Base-by-base conservation (phyloP, 2,888 invertebrate species). In the Papilio gigon region DNA sequence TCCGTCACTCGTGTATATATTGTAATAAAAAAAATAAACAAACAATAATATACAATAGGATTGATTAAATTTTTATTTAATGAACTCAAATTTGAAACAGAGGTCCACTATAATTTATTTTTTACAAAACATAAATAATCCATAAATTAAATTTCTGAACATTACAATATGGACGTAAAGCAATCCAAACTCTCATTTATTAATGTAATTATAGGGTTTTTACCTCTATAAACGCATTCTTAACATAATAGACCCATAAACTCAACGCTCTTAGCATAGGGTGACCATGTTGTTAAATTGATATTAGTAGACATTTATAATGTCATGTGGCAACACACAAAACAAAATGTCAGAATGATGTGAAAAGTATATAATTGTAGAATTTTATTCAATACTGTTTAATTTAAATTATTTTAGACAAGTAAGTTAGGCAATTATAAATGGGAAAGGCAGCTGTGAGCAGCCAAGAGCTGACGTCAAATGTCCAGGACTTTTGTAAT, bases 151-250 rank as follows among this genome's bases (percentile, higher is more conserved):
- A 30, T n/a, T 14, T 30, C 1, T n/a, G 9, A 2, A 27, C 50
- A 53, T 53, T 27, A 14, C n/a, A 27, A n/a, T 14, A 53, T 12
- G 6, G 14, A n/a, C 2, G 37, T 53, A n/a, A 30, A 53, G 27
- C 8, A 14, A 17, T 30, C 30, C 8, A 17, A 53, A 30, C 53
- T n/a, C 53, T n/a, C 53, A 30, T 53, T 53, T 1, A 53, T 53
- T 53, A 53, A 30, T 30, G 27, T 53, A 53, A 53, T 53, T 53
- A 53, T 53, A 53, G 53, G 53, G 30, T 27, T 17, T 53, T 50
- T 50, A 50, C 25, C 12, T 14, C 0, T 22, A 25, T 25, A 50
- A 37, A 22, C 20, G 50, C 12, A 25, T 50, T 25, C 25, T 22
- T 50, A 20, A 50, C 25, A 47, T 47, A 25, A 47, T 47, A 12